Conservation (phyloP, 1,140 invertebrate genomes). For the Amyelois transitella region DNA sequence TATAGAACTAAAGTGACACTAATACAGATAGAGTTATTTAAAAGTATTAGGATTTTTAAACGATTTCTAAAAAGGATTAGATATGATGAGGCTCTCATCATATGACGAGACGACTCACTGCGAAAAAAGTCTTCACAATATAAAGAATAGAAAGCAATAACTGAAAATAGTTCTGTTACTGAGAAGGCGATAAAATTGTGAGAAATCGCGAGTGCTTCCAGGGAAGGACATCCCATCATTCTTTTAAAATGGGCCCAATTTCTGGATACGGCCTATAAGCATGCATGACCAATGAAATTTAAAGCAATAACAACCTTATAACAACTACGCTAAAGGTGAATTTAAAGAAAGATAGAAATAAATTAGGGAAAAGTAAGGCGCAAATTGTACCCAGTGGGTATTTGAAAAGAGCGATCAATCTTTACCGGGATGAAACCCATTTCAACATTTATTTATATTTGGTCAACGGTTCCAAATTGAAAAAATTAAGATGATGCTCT, state of each 20-base stretch:
- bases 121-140: background rate
- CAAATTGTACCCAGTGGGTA: constrained; percentile 58
- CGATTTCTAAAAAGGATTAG: too few species aligned
- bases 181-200: constrained; percentile 15
- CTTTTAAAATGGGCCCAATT: constrained; percentile 56
- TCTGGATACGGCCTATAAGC: constrained; percentile 42
- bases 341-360: constrained; percentile 12
- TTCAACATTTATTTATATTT: constrained; percentile 65
- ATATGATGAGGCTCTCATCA: background rate
- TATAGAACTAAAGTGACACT: too few species aligned
- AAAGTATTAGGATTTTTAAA: too few species aligned
- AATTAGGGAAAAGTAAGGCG: constrained; percentile 53
- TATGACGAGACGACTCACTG: background rate
- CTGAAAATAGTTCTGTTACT: background rate
- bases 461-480: constrained; percentile 50
- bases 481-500: too few species aligned
- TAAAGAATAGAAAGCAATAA: background rate
- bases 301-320: constrained; percentile 15
- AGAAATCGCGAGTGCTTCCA: constrained; percentile 31
- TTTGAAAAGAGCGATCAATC: constrained; percentile 59
- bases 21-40: too few species aligned
- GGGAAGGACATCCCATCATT: constrained; percentile 51
- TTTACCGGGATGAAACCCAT: constrained; percentile 53
- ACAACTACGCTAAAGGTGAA: constrained; percentile 9
- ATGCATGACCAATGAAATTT: constrained; percentile 34